A percentile compares a stretch with the other conserved stretches of the same genome.
phyloP scores from a whole-genome alignment of 2,888 invertebrate genomes.

The Pollenia labialis region DNA sequence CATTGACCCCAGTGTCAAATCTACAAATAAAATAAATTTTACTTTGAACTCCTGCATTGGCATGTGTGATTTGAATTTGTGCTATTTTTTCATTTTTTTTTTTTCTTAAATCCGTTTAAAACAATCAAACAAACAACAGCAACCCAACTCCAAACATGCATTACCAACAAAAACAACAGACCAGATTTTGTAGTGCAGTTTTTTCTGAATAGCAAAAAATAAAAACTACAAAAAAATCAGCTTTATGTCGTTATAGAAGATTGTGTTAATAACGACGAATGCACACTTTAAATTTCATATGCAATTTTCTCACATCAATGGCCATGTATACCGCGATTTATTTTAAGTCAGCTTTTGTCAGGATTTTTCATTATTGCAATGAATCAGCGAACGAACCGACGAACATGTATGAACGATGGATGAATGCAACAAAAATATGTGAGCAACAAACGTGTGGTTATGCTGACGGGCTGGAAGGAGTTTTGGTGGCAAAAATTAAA shows the following conservation, averaged over 20 bases:
- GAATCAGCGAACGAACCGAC: constrained; percentile 8
- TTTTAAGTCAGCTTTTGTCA: constrained; percentile 67
- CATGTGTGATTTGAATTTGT: constrained; percentile 54
- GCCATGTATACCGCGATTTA: constrained; percentile 69
- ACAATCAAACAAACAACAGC: constrained; percentile 20
- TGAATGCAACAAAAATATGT: constrained; percentile 19
- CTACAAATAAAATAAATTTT: constrained; percentile 4
- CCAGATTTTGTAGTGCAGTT: not conserved
- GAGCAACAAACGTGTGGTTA: constrained; percentile 9
- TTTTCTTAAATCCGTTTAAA: constrained; percentile 28
- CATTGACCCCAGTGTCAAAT: not conserved
- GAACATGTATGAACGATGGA: constrained; percentile 4
- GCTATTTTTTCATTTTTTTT: not conserved
- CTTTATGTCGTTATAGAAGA: constrained; percentile 52
- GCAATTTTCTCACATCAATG: constrained; percentile 71
- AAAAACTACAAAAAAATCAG: constrained; percentile 3
- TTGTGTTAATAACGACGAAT: constrained; percentile 69
- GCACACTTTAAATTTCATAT: constrained; percentile 68
- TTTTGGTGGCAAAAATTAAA: constrained; percentile 33
- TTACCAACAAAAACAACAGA: constrained; percentile 47
- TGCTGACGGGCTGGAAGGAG: not conserved
- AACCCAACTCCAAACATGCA: constrained; percentile 30
- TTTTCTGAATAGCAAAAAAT: not conserved
- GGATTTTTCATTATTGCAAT: constrained; percentile 65
- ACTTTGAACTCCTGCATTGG: constrained; percentile 27